Conservation (phyloP, 37 sponge, comb jelly and placozoan genomes). For the Crambe crambe region DNA sequence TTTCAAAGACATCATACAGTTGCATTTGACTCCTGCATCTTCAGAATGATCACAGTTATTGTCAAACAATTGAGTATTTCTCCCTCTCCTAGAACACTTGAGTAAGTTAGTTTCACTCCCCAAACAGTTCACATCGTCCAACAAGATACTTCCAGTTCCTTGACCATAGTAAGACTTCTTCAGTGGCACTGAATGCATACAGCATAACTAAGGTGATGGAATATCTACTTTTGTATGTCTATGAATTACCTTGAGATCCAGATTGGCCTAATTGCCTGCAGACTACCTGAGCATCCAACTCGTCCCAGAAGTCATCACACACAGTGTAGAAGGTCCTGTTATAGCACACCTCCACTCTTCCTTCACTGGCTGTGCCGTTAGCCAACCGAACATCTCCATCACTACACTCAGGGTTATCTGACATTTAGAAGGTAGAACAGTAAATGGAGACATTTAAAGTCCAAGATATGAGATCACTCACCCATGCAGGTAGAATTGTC, state of each 20-base stretch:
- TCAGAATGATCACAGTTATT: slow-evolving; percentile 37
- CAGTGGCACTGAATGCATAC: not conserved
- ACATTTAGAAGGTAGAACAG: not conserved
- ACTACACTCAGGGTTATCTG: not conserved
- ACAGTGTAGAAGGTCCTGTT: slow-evolving; percentile 22
- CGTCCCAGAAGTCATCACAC: slow-evolving; percentile 47
- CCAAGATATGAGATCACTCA: slow-evolving; percentile 1
- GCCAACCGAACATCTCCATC: slow-evolving; percentile 29
- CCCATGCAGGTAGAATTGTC: slow-evolving; percentile 28
- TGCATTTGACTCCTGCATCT: slow-evolving; percentile 43
- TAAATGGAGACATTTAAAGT: not conserved
- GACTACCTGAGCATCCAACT: slow-evolving; percentile 38
- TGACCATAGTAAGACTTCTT: slow-evolving; percentile 25
- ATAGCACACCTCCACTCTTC: slow-evolving; percentile 38
- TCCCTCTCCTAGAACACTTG: slow-evolving; percentile 4
- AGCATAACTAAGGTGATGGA: not conserved
- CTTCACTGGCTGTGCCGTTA: slow-evolving; percentile 25
- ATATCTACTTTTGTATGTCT: not conserved
- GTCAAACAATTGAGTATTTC: not conserved
- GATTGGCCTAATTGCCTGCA: slow-evolving; percentile 20
- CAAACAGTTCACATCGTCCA: slow-evolving; percentile 23
- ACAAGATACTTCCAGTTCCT: slow-evolving; percentile 31
- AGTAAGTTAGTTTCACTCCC: slow-evolving; percentile 22
- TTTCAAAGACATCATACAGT: too few species aligned
- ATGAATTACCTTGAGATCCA: not conserved